phyloP scores from a whole-genome alignment of 2,113 vertebrate species.

The Oryzias celebensis region DNA sequence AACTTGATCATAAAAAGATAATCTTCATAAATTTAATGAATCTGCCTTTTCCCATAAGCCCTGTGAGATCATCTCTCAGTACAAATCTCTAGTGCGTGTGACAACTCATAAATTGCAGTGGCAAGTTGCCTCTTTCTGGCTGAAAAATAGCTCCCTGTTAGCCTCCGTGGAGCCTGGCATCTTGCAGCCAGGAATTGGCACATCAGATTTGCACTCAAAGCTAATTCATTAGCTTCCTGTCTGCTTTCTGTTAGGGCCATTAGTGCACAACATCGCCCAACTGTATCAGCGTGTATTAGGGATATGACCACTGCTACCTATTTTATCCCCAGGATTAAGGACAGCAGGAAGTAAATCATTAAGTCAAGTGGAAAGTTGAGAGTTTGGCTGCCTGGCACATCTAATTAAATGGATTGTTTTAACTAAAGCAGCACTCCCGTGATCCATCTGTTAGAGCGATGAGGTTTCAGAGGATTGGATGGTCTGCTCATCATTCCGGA shows the following conservation, averaged over 20 bases:
- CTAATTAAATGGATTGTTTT: slow-evolving; percentile 64
- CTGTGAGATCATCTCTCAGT: slow-evolving; percentile 34
- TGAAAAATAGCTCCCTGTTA: slow-evolving; percentile 28
- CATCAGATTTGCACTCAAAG: slow-evolving; percentile 32
- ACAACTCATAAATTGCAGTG: slow-evolving; percentile 46
- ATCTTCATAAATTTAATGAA: slow-evolving; percentile 11
- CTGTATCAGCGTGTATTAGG: slow-evolving; percentile 25
- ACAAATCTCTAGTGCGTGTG: slow-evolving; percentile 29
- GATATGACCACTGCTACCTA: slow-evolving; percentile 11
- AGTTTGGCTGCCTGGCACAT: slow-evolving; percentile 26
- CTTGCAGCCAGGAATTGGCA: slow-evolving; percentile 34
- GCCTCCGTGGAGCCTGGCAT: slow-evolving; percentile 22
- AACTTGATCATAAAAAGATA: no score
- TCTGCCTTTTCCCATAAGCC: slow-evolving; percentile 20
- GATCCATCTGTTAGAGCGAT: slow-evolving; percentile 54
- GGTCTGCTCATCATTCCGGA: slow-evolving; percentile 29
- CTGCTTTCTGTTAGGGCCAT: slow-evolving; percentile 13
- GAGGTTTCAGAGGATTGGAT: slow-evolving; percentile 30
- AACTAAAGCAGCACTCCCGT: slow-evolving; percentile 28
- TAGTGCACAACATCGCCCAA: slow-evolving; percentile 44
- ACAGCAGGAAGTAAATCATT: slow-evolving; percentile 27
- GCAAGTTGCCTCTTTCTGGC: slow-evolving; percentile 21
- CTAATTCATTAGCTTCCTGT: slow-evolving; percentile 50
- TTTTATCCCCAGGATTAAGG: slow-evolving; percentile 17
- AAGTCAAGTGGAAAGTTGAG: slow-evolving; percentile 25